Base-by-base conservation (phyloP, 2,113 vertebrate genomes). In the Zosterops pallidus region DNA sequence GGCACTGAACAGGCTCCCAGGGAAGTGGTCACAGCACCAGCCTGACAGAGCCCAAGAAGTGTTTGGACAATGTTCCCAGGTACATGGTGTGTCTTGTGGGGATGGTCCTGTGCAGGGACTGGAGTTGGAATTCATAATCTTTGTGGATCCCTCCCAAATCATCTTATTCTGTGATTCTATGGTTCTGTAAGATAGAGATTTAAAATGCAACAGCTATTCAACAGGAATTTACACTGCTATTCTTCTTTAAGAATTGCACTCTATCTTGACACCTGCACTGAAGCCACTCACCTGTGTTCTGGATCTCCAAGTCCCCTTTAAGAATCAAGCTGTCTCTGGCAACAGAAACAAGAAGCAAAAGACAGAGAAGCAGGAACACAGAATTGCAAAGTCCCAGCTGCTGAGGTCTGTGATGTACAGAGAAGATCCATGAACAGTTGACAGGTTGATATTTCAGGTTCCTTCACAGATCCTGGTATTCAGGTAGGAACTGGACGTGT, bases 81-180 rank as follows among this genome's bases (percentile, higher is more conserved):
- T 20, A n/a, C 13, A 7, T 0, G 13, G 16, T 17, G 52, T 31
- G 70, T 16, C 24, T 56, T 3, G 2, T 64, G 19, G 24, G 52
- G 13, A 4, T 21, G 16, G 6, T 21, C 3, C 13, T 2, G 1
- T 35, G 6, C 21, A 59, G 25, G 21, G 17, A 9, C 33, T 26
- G 26, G 37, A 44, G 14, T 1, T 77, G 63, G 21, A 42, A 11
- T 52, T 5, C 0, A 11, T 11, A 2, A 22, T 44, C 21, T 16
- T 77, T 77, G 25, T 59, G 46, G 14, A 5, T 33, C 33, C 9
- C 18, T 68, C 77, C 12, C 31, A 52, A 33, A 6, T 44, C 5
- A 31, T 35, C 21, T 76, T 25, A 57, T 42, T 85, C 42, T 49
- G 35, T 35, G 33, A 31, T 55, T 80, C 62, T 37, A 21, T 46